These are phyloP conservation scores for Conchocele bisecta DNA, from an alignment of 2,888 invertebrate species.

Conservation along the genomic window DNA sequence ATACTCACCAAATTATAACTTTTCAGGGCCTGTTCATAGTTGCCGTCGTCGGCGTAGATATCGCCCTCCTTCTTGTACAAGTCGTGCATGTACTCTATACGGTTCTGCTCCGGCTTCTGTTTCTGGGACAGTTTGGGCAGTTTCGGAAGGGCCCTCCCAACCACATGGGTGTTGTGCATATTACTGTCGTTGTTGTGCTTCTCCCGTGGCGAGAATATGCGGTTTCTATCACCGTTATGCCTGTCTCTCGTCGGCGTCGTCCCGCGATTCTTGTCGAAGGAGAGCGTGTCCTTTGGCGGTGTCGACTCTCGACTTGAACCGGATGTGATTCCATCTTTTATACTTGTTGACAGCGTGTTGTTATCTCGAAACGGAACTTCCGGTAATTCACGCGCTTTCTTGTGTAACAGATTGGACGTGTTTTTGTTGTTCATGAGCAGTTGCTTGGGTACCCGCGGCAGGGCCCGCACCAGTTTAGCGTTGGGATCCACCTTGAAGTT, in stretches of 20 bases:
- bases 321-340: slow-evolving; percentile 42
- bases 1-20: slow-evolving; percentile 59
- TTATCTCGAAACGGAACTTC: slow-evolving; percentile 49
- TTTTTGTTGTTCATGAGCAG: slow-evolving; percentile 45
- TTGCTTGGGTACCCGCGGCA: slow-evolving; percentile 59
- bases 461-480: slow-evolving; percentile 47
- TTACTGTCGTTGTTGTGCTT: slow-evolving; percentile 6
- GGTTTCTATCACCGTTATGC: too few species aligned
- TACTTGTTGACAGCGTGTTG: slow-evolving; percentile 4
- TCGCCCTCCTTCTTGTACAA: slow-evolving; percentile 59
- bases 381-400: slow-evolving; percentile 38
- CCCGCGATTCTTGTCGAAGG: too few species aligned
- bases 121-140: slow-evolving; percentile 49
- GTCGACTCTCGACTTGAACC: slow-evolving; percentile 50
- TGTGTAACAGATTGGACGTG: slow-evolving; percentile 8
- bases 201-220: too few species aligned
- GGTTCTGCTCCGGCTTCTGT: slow-evolving; percentile 53
- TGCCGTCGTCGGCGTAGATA: slow-evolving; percentile 49
- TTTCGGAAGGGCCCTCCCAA: slow-evolving; percentile 37
- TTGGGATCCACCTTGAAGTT: slow-evolving; percentile 49
- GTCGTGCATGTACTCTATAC: slow-evolving; percentile 57
- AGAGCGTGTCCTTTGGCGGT: slow-evolving; percentile 19
- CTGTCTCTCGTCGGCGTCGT: too few species aligned
- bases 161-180: not conserved
- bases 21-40: slow-evolving; percentile 61